These are phyloP conservation scores for Galaxea fascicularis DNA, from an alignment of 92 coral and sea anemone species.

Conservation along the genomic window DNA sequence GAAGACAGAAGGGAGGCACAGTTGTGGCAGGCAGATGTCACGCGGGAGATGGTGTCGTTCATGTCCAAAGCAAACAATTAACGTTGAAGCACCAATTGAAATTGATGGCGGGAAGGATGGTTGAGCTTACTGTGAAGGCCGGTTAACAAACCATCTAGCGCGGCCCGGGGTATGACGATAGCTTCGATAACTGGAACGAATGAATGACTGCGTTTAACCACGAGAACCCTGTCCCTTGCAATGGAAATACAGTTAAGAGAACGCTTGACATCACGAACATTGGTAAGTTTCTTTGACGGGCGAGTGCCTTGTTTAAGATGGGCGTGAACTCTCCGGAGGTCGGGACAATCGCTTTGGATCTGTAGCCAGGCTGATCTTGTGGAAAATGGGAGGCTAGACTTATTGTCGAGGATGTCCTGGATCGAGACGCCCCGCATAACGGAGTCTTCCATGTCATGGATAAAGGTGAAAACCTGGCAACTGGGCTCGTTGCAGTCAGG, in stretches of 20 bases:
- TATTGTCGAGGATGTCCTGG: too few relatives aligned
- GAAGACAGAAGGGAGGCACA: conserved; percentile 55
- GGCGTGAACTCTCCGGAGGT: conserved; percentile 57
- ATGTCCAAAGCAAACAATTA: conserved; percentile 63
- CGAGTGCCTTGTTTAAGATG: conserved; percentile 61
- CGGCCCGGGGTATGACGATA: conserved; percentile 34
- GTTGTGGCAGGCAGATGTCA: conserved; percentile 53
- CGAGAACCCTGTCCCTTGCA: conserved; percentile 53
- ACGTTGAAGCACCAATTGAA: conserved; percentile 34
- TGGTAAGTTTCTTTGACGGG: conserved; percentile 46
- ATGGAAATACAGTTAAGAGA: conserved; percentile 39
- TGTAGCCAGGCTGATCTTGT: too few relatives aligned
- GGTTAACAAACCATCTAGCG: too few relatives aligned
- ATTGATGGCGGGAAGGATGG: conserved; percentile 60
- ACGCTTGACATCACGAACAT: conserved; percentile 45
- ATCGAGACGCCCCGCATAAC: conserved; percentile 11
- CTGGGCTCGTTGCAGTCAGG: conserved; percentile 41
- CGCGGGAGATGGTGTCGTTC: conserved; percentile 41
- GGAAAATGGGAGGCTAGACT: too few relatives aligned
- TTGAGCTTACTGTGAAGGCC: conserved; percentile 49
- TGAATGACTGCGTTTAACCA: conserved; percentile 46
- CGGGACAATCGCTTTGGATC: too few relatives aligned
- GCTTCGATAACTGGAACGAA: conserved; percentile 46
- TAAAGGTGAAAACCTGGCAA: conserved; percentile 61
- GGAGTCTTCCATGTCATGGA: conserved; percentile 54